Base-by-base conservation (phyloP, 2,113 vertebrate species). In the Dryoscopus gambensis region DNA sequence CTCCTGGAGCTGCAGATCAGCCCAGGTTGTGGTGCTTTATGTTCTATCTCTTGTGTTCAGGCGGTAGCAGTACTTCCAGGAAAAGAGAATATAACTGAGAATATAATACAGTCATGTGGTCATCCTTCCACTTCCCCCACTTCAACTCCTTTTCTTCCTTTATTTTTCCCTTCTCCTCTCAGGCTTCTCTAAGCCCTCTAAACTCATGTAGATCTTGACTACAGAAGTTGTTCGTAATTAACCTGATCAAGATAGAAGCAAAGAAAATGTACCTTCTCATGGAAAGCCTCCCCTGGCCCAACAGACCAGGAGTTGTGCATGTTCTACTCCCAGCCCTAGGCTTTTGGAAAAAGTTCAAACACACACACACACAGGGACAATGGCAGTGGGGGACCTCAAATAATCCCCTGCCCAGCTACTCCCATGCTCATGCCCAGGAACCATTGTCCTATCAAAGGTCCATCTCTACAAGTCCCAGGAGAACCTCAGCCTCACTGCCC, bases 81-180 rank as follows among this genome's bases (percentile, higher is more conserved):
- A 64, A 31, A 39, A 42, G 5, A 27, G 2, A 77, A 55, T 23
- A 17, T 42, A 65, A 77, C 39, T 74, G 40, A 40, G 40, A 11
- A 40, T 40, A 40, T 40, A 20, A 39, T 37, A 39, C 3, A 56
- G 46, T 35, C 28, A 11, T 8, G 35, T 18, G 15, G 22, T 21
- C 40, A 46, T 52, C 15, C 13, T 35, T 25, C 55, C 20, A 10
- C 7, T 13, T 80, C 16, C 4, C 6, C 6, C 18, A 13, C 4
- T 16, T n/a, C 18, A 62, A 24, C 2, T 2, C 2, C 8, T 17
- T 50, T 27, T 10, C 5, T 55, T 12, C 2, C 10, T 24, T 18
- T 24, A 14, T 23, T 55, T 47, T n/a, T 11, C 1, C 9, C 12
- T 79, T 33, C 47, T 64, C 7, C 27, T 84, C 62, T 77, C 24